A percentile compares a stretch with the other conserved stretches of the same genome.
Evolutionary conservation across 2,113 vertebrate genomes (phyloP).

Genomic region (Chloroceryle aenea): DNA sequence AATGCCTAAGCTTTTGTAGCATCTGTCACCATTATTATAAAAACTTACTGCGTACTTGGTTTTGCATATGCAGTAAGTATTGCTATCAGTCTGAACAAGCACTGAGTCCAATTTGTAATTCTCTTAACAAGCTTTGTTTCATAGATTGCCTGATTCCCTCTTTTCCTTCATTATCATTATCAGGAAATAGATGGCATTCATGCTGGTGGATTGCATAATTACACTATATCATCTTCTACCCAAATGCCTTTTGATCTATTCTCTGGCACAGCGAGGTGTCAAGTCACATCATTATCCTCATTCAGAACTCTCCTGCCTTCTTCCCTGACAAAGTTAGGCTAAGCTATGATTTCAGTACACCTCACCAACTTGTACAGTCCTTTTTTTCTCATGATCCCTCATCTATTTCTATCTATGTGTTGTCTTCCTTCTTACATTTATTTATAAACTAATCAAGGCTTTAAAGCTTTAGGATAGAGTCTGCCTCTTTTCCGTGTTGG

Average conservation of each 20-base stretch:
- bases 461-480: neutral
- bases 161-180: neutral
- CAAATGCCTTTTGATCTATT: neutral
- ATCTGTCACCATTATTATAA: neutral
- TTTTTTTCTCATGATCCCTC: neutral
- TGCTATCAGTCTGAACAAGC: neutral
- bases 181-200: neutral
- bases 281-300: neutral
- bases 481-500: neutral
- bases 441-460: neutral
- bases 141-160: neutral
- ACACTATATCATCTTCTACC: accelerated
- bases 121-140: neutral
- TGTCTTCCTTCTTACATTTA: neutral
- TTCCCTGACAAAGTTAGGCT: neutral
- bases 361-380: neutral
- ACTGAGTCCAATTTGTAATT: neutral
- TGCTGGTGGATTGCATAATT: neutral
- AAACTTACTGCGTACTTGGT: neutral
- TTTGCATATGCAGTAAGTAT: neutral
- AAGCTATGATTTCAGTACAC: neutral
- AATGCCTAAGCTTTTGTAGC: neutral
- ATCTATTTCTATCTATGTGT: neutral
- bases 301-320: neutral
- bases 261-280: neutral